Base-by-base conservation (phyloP, 1,140 invertebrate species). In the Nasonia longicornis region DNA sequence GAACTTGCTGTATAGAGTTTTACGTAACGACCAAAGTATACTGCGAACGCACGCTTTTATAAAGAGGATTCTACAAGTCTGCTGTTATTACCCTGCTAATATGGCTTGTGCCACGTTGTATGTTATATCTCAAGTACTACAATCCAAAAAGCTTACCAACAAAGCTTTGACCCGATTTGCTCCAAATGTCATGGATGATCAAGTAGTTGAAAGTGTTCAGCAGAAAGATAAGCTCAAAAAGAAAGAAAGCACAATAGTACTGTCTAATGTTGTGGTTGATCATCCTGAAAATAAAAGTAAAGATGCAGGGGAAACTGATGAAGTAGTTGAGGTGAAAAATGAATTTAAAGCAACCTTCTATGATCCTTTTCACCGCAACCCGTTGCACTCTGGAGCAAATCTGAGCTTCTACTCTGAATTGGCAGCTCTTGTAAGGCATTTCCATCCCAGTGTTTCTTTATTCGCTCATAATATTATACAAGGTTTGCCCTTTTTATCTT, bases 371-470 rank as follows among this genome's bases (percentile, higher is more conserved):
- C 92, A 93, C 64, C 92, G 98, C 38, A 98, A 98, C 90, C 98
- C 98, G 0, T 86, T 95, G 16, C 96, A 94, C 91, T 94, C 95
- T 38, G 95, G 95, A 70, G 96, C 95, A 92, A 95, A 76, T 90
- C 86, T 86, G n/a, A 92, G 93, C 0, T 91, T 93, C 4, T 93
- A 95, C 29, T 91, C 93, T 83, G 98, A 99, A 89, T 90, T 99
- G 6, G 74, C 93, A 26, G 88, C 92, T 0, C 90, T 99, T 0
- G 86, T 92, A 2, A 87, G 92, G 8, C 97, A 99, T 89, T 98
- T 94, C 89, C 98, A 99, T 92, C 98, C 98, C 2, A 96, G 96
- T 58, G 96, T 98, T 14, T 92, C 95, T 73, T 89, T 98, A 58
- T 99, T 98, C 92, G 96, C 97, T 0, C 92, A 93, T 63, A 95